Base-by-base conservation (phyloP, 2,113 vertebrate species). In the Leptobrachium leishanense region DNA sequence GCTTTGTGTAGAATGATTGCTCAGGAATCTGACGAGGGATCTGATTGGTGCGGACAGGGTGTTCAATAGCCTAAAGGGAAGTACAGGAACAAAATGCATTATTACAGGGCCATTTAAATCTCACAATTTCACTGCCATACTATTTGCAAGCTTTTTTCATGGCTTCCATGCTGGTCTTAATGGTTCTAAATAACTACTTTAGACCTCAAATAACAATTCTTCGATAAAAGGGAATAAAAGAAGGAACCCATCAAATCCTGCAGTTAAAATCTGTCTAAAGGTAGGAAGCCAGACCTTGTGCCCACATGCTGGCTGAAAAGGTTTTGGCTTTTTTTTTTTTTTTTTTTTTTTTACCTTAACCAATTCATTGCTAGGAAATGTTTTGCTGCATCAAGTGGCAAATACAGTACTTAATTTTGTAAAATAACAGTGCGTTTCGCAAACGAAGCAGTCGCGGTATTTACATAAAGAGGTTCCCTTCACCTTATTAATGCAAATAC, bases 1-100 rank as follows among this genome's bases (percentile, higher is more conserved):
- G 95, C 82, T 96, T 98, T 43, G 98, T 99, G 75, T 98, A 99
- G 90, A 99, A 99, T 0, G 97, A 98, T 77, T 99, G 98, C 82
- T 97, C 95, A 8, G 98, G 97, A 89, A 99, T 99, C 82, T 99
- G 97, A 67, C 98, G 95, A 10, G 98, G 98, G 83, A 99, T 99
- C 90, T 99, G 98, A 86, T 99, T 99, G 79, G 97, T 98, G 85
- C 96, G 92, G 84, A 99, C 98, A 2, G 98, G 98, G 76, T 97
- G 95, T 87, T 99, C 97, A 65, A 99, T 98, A 13, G 95, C 94
- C 98, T 99, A 20, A 85, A 86, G 0, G 67, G 63, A 82, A 20
- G 40, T 39, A 63, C 0, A 81, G 31, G 75, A 15, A 67, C 70
- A 10, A 67, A 43, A 78, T 40, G 63, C 6, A 8, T 77, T 76